Conservation (phyloP, 1,140 invertebrate genomes). For the Drosophila sproati region DNA sequence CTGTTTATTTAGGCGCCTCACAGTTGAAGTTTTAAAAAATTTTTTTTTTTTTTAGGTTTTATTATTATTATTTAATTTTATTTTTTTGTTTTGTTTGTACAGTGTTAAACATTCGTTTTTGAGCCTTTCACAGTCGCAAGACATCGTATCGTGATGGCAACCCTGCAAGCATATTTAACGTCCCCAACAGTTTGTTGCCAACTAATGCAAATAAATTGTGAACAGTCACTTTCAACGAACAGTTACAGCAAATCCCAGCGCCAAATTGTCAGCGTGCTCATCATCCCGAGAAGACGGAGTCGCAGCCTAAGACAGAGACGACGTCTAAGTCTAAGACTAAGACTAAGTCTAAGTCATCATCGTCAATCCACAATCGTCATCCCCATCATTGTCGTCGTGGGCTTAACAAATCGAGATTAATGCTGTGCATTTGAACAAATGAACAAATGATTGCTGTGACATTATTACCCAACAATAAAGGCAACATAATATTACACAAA, state of each 20-base stretch:
- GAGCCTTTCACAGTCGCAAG: conserved; percentile 49
- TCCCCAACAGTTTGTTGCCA: conserved; percentile 47
- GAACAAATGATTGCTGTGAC: conserved; percentile 53
- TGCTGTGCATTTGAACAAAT: conserved; percentile 37
- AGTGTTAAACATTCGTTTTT: conserved; percentile 5
- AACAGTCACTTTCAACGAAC: conserved; percentile 57
- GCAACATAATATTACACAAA: neutral
- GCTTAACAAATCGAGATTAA: conserved; percentile 18
- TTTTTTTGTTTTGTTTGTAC: conserved; percentile 3
- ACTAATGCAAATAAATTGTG: conserved; percentile 77
- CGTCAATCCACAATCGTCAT: conserved; percentile 35
- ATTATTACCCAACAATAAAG: conserved; percentile 43
- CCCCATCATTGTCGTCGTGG: conserved; percentile 27
- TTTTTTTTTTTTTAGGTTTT: neutral
- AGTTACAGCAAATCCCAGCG: conserved; percentile 1
- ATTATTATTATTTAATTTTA: no score
- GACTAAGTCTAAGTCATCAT: neutral
- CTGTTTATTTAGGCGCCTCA: conserved; percentile 62
- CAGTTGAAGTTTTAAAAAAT: conserved; percentile 20
- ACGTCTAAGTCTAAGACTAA: neutral
- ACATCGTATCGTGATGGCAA: conserved; percentile 28
- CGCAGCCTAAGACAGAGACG: neutral
- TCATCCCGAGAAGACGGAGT: conserved; percentile 28
- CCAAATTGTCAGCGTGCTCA: conserved; percentile 37
- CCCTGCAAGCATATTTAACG: conserved; percentile 24